A percentile compares a stretch with the other conserved stretches of the same genome.
phyloP scores from a whole-genome alignment of 2,888 invertebrate genomes.

The Petrolisthes manimaculis region DNA sequence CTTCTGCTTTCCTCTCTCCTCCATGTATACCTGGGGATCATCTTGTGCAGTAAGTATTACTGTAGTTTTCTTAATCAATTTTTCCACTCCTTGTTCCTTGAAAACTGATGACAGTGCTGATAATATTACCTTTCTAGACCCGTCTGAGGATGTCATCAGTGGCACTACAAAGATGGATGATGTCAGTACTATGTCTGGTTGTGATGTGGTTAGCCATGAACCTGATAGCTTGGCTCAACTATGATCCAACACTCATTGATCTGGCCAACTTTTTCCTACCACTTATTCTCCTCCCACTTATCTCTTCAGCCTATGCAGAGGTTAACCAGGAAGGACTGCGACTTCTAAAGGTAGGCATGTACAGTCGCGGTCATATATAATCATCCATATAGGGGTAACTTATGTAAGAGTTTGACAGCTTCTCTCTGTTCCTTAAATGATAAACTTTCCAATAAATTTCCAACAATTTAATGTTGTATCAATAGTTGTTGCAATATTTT shows the following conservation, averaged over 20 bases:
- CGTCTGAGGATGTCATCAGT: conserved; percentile 69
- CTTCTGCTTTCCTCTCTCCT: no score
- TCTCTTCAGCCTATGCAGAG: conserved; percentile 71
- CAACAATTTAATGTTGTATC: no score
- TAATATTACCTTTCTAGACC: conserved; percentile 67
- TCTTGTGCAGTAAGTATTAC: no score
- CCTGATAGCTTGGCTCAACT: conserved; percentile 70
- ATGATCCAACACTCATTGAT: conserved; percentile 68
- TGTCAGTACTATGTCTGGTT: conserved; percentile 70
- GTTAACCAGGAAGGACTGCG: conserved; percentile 71
- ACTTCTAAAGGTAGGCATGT: conserved; percentile 69
- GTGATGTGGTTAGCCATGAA: conserved; percentile 69
- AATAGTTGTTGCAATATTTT: no score
- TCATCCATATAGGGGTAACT: no score
- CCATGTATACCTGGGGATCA: no score
- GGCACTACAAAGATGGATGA: conserved; percentile 71
- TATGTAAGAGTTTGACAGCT: no score
- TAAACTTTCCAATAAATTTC: neutral
- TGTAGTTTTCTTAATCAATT: no score
- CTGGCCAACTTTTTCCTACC: conserved; percentile 70
- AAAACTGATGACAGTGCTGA: neutral
- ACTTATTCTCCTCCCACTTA: conserved; percentile 69
- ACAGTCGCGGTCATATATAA: no score
- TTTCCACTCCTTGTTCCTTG: no score
- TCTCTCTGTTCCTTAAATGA: no score